A percentile compares a stretch with the other conserved stretches of the same genome.
phyloP scores from a whole-genome alignment of 2,797 vertebrate species.

The Moxostoma hubbsi region DNA sequence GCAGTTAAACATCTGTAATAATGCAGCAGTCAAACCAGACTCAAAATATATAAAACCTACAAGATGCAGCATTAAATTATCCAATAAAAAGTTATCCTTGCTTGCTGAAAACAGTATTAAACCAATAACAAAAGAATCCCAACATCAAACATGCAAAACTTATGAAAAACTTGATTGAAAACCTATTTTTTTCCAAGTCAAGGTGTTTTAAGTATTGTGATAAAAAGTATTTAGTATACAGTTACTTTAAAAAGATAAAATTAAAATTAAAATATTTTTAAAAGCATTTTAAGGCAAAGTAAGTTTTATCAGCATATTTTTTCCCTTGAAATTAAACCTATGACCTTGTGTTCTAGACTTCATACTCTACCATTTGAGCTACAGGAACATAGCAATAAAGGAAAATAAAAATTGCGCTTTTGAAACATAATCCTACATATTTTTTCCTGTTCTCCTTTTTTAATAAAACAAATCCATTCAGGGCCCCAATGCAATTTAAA shows the following conservation, averaged over 20 bases:
- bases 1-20: neutral
- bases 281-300: too few relatives aligned
- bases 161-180: neutral
- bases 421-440: neutral
- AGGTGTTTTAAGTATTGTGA: too few relatives aligned
- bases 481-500: neutral
- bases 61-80: neutral
- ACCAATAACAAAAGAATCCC: neutral
- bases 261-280: neutral
- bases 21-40: neutral
- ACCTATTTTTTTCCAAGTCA: neutral
- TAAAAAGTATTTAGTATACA: too few relatives aligned
- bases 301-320: too few relatives aligned
- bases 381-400: neutral
- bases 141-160: neutral
- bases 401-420: neutral
- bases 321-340: too few relatives aligned
- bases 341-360: too few relatives aligned
- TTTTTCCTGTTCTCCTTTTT: neutral
- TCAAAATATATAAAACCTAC: neutral
- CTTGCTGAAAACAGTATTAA: neutral
- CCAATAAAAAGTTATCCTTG: neutral
- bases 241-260: neutral
- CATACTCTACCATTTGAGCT: too few relatives aligned
- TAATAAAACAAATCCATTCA: neutral